Conservation (phyloP, 2,113 vertebrate genomes). For the Craseonycteris thonglongyai region DNA sequence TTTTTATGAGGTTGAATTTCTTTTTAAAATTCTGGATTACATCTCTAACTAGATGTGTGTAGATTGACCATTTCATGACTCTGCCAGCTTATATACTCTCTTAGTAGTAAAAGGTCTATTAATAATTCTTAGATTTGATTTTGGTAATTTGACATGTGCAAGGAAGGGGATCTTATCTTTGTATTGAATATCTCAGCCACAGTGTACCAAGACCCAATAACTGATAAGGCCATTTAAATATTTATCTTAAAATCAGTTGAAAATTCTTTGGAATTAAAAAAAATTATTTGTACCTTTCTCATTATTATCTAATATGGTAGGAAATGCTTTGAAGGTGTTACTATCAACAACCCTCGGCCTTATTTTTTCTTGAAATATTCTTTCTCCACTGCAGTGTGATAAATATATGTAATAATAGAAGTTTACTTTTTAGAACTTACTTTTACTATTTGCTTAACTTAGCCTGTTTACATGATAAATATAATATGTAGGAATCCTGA, state of each 20-base stretch:
- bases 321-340: not conserved
- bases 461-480: no score
- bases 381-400: not conserved
- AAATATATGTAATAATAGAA: not conserved
- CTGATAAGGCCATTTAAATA: not conserved
- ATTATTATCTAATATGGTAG: not conserved
- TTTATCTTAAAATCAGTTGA: not conserved
- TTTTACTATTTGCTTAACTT: no score
- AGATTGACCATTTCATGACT: not conserved
- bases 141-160: not conserved
- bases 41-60: not conserved
- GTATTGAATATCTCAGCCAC: not conserved
- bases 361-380: slow-evolving; percentile 44
- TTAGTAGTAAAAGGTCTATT: not conserved
- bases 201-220: not conserved
- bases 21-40: slow-evolving; percentile 10
- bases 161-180: not conserved
- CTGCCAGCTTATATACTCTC: not conserved
- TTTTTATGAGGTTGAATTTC: not conserved
- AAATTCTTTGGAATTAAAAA: not conserved
- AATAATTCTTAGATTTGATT: not conserved
- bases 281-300: not conserved
- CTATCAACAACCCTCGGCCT: not conserved
- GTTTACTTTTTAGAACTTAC: not conserved
- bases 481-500: not conserved